These are phyloP conservation scores for Pseudoips prasinana DNA, from an alignment of 2,888 invertebrate species.

Conservation along the genomic window DNA sequence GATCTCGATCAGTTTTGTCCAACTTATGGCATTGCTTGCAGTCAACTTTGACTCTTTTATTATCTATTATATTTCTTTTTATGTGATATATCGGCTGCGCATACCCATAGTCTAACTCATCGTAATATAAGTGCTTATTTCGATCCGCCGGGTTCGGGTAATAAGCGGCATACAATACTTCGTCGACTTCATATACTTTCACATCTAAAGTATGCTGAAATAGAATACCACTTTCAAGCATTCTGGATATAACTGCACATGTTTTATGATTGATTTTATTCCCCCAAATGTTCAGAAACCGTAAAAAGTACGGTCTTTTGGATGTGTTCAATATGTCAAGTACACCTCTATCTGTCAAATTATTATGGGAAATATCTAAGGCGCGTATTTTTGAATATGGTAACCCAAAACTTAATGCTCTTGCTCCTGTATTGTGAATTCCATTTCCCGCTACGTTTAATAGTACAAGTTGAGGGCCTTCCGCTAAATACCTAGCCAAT, in stretches of 20 bases:
- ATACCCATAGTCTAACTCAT: slow-evolving; percentile 70
- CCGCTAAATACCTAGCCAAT: slow-evolving; percentile 76
- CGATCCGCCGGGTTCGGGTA: slow-evolving; percentile 67
- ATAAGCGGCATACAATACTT: slow-evolving; percentile 55
- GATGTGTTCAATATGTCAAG: slow-evolving; percentile 77
- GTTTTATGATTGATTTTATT: slow-evolving; percentile 64
- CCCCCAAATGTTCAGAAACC: slow-evolving; percentile 70
- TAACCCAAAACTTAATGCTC: slow-evolving; percentile 76
- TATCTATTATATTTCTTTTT: slow-evolving; percentile 48
- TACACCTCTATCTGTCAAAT: slow-evolving; percentile 76
- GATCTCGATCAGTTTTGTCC: slow-evolving; percentile 51
- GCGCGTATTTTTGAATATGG: slow-evolving; percentile 81
- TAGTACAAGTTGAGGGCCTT: slow-evolving; percentile 69
- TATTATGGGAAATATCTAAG: slow-evolving; percentile 81
- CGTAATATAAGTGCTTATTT: slow-evolving; percentile 80
- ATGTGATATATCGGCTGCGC: slow-evolving; percentile 66
- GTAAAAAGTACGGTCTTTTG: slow-evolving; percentile 72
- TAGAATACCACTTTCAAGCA: slow-evolving; percentile 56
- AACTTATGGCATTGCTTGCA: slow-evolving; percentile 59
- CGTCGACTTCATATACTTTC: slow-evolving; percentile 59
- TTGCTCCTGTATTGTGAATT: slow-evolving; percentile 80
- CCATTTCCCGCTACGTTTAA: slow-evolving; percentile 81
- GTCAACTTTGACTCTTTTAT: slow-evolving; percentile 51
- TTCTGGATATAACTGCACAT: slow-evolving; percentile 60
- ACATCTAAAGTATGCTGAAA: slow-evolving; percentile 68